Conservation (phyloP, 2,888 invertebrate genomes). For the Euplexia lucipara region DNA sequence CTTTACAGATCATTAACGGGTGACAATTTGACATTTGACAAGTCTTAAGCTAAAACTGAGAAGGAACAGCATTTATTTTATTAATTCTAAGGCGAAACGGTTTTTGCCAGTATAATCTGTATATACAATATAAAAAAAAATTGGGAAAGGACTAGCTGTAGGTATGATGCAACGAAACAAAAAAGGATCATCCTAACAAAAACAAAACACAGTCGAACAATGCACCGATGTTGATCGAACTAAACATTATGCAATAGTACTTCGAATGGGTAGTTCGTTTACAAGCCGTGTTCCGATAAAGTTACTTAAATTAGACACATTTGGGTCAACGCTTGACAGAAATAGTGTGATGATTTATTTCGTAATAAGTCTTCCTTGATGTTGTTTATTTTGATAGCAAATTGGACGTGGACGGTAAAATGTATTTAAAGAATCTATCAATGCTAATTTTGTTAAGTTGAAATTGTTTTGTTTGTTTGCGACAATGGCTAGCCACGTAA, state of each 20-base stretch:
- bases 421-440: slow-evolving; percentile 11
- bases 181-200: background rate
- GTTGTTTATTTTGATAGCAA: slow-evolving; percentile 39
- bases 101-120: no score
- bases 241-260: slow-evolving; percentile 39
- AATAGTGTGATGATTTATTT: slow-evolving; percentile 59
- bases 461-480: no score
- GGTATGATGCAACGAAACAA: slow-evolving; percentile 3
- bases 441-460: no score
- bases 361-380: slow-evolving; percentile 40
- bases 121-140: no score
- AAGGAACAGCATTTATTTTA: no score
- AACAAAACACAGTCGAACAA: slow-evolving; percentile 18
- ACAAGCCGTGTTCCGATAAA: slow-evolving; percentile 48
- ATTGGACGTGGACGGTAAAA: slow-evolving; percentile 31
- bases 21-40: no score
- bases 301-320: slow-evolving; percentile 44
- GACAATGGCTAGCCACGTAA: no score
- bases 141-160: background rate
- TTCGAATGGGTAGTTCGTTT: slow-evolving; percentile 42
- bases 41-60: no score
- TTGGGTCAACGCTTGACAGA: slow-evolving; percentile 39
- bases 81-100: no score
- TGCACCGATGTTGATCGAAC: slow-evolving; percentile 17
- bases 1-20: no score